phyloP scores from a whole-genome alignment of 2,888 invertebrate genomes.

The Hipparchia sbordonii region DNA sequence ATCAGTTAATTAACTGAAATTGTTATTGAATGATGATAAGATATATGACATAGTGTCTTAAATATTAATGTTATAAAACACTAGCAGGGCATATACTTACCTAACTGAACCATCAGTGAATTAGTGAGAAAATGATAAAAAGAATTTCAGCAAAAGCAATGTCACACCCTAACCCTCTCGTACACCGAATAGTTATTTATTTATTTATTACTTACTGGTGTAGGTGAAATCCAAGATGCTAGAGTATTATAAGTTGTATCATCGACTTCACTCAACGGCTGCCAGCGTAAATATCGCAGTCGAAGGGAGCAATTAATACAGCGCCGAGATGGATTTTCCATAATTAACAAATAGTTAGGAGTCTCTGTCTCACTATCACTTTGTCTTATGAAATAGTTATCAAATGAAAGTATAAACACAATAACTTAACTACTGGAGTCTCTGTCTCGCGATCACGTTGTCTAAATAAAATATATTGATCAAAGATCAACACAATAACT shows the following conservation, averaged over 20 bases:
- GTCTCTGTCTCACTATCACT: not conserved
- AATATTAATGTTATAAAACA: too few species aligned
- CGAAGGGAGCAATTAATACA: not conserved
- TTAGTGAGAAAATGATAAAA: too few species aligned
- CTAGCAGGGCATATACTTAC: too few species aligned
- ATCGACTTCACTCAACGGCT: not conserved
- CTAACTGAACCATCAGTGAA: too few species aligned
- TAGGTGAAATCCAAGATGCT: constrained; percentile 3
- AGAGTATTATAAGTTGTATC: not conserved
- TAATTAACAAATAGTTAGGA: not conserved
- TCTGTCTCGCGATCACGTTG: not conserved
- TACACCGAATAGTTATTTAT: not conserved
- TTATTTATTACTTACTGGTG: not conserved
- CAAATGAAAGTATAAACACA: too few species aligned
- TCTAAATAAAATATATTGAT: too few species aligned
- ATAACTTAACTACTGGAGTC: not conserved
- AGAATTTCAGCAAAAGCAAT: not conserved
- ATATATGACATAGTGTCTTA: too few species aligned
- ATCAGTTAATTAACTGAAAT: too few species aligned
- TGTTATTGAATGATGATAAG: too few species aligned
- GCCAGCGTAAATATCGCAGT: constrained; percentile 1
- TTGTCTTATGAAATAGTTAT: too few species aligned
- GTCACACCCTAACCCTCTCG: not conserved
- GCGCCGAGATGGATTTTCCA: not conserved
- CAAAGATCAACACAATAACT: not conserved